Evolutionary conservation across 2,888 invertebrate genomes (phyloP).

Genomic region (Sphinx pinastri): DNA sequence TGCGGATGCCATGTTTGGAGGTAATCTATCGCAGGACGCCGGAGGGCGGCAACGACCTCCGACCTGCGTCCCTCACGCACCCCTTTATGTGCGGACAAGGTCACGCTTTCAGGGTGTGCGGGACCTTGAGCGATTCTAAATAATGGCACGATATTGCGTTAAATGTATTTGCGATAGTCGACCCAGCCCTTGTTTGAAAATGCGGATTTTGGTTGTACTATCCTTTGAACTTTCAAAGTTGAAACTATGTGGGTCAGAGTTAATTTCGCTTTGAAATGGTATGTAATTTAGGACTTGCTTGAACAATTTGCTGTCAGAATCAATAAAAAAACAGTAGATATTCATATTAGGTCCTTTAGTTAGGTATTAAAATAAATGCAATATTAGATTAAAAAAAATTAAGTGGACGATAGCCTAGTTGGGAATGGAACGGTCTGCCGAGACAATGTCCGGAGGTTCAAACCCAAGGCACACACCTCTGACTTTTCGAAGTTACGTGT

Average conservation of each 20-base stretch:
- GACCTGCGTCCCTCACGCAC: conserved; percentile 18
- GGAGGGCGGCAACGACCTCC: not conserved
- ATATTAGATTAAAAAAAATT: too few species aligned
- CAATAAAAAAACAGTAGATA: too few species aligned
- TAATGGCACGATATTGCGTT: conserved; percentile 5
- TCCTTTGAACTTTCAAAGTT: not conserved
- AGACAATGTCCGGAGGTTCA: too few species aligned
- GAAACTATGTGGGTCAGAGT: not conserved
- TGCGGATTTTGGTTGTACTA: not conserved
- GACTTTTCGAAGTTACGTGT: too few species aligned
- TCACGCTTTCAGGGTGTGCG: conserved; percentile 17
- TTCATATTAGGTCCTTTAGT: too few species aligned
- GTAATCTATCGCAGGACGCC: not conserved
- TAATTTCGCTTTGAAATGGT: too few species aligned
- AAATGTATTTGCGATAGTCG: conserved; percentile 1
- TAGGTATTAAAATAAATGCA: too few species aligned
- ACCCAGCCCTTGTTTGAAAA: not conserved
- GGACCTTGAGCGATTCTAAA: conserved; percentile 10
- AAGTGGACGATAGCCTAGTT: too few species aligned
- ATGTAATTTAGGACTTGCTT: too few species aligned
- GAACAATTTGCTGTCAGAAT: too few species aligned
- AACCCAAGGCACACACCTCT: too few species aligned
- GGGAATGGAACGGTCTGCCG: too few species aligned
- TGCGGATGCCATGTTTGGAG: not conserved
- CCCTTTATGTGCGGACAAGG: conserved; percentile 17